These are phyloP conservation scores for Rhineura floridana DNA, from an alignment of 2,113 vertebrate genomes.

Conservation along the genomic window DNA sequence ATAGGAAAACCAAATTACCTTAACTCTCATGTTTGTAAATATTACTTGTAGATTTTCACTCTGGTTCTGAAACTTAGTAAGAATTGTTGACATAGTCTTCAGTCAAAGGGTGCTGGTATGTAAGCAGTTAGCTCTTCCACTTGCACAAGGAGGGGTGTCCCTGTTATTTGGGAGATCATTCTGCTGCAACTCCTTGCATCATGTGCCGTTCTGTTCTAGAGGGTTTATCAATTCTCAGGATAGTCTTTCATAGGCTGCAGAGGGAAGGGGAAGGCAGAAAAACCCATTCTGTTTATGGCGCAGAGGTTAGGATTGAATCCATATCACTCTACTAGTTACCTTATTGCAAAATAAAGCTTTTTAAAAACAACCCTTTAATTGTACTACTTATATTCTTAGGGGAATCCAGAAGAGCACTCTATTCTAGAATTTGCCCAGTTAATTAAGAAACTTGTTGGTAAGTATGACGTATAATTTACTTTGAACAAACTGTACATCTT, in stretches of 20 bases:
- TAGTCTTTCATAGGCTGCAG: neutral
- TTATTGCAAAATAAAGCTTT: neutral
- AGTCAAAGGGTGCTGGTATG: neutral
- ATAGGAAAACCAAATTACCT: neutral
- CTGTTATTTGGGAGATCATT: neutral
- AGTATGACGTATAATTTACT: constrained; percentile 68
- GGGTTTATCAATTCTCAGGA: neutral
- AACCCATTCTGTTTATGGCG: neutral
- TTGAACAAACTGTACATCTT: constrained; percentile 23
- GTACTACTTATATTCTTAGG: constrained; percentile 76
- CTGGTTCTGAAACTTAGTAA: neutral
- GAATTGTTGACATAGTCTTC: neutral
- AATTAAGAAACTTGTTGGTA: constrained; percentile 97
- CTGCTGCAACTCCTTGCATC: neutral
- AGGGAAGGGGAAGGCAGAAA: neutral
- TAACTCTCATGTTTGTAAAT: neutral
- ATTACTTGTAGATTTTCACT: neutral
- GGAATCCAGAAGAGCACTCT: constrained; percentile 97
- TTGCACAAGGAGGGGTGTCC: neutral
- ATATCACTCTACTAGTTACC: neutral
- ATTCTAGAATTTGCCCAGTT: constrained; percentile 96
- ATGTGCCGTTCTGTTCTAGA: neutral
- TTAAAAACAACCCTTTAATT: constrained; percentile 13
- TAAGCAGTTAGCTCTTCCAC: neutral
- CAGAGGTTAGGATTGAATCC: neutral